Percentiles rank a stretch among this genome's conserved stretches.
phyloP scores from a whole-genome alignment of 2,113 vertebrate genomes.

The Synodontis membranacea region DNA sequence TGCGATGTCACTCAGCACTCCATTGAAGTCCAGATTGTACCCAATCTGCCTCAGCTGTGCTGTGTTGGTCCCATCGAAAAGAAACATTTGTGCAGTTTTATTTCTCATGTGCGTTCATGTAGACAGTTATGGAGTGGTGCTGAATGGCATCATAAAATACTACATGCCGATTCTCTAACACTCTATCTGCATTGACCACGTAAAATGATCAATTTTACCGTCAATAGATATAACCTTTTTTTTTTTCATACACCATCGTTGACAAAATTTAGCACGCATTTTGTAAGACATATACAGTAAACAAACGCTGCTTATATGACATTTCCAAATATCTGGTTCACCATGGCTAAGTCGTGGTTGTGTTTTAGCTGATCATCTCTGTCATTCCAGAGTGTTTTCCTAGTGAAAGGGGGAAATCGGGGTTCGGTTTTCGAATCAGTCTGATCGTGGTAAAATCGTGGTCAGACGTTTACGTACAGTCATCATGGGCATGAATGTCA shows the following conservation, averaged over 20 bases:
- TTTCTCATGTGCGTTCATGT: background rate
- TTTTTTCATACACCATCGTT: background rate
- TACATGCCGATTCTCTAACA: background rate
- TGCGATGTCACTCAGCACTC: background rate
- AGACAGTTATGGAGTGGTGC: background rate
- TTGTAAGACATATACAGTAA: background rate
- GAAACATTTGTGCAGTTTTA: background rate
- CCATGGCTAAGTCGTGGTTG: background rate
- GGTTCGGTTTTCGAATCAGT: background rate
- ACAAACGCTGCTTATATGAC: background rate
- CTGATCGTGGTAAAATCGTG: no score
- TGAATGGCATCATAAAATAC: background rate
- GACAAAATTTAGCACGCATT: background rate
- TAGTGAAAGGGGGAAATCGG: background rate
- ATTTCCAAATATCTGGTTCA: background rate
- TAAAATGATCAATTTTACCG: background rate
- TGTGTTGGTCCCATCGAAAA: background rate
- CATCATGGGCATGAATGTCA: no score
- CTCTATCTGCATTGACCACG: background rate
- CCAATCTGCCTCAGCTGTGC: constrained; percentile 10
- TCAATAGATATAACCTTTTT: background rate
- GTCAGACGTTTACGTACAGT: no score
- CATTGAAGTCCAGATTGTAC: background rate
- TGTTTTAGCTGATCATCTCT: background rate
- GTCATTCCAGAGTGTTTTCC: background rate